phyloP scores from a whole-genome alignment of 2,113 vertebrate genomes.

The Neogobius melanostomus region DNA sequence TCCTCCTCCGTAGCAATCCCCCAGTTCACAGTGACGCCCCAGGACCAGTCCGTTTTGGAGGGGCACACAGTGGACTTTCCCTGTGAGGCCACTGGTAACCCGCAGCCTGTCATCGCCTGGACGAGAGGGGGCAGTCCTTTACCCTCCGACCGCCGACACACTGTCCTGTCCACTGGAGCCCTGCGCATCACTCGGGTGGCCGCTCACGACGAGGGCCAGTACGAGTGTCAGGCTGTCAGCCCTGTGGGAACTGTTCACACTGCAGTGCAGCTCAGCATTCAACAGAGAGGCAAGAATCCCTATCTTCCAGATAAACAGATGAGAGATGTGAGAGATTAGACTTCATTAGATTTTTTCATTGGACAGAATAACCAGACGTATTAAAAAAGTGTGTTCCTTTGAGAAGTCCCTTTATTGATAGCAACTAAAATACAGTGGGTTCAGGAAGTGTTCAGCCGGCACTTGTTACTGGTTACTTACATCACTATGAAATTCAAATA shows the following conservation, averaged over 20 bases:
- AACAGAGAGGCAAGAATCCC: constrained; percentile 85
- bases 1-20: constrained; percentile 80
- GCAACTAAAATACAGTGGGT: no score
- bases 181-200: constrained; percentile 89
- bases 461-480: no score
- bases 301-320: constrained; percentile 1
- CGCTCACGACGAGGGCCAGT: constrained; percentile 93
- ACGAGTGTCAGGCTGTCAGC: constrained; percentile 95
- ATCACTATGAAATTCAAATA: no score
- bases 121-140: constrained; percentile 91
- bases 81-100: constrained; percentile 91
- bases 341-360: neutral
- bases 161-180: constrained; percentile 85
- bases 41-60: constrained; percentile 89
- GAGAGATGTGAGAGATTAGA: neutral
- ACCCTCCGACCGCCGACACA: constrained; percentile 87
- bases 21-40: constrained; percentile 89
- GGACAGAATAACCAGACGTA: neutral
- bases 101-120: constrained; percentile 93
- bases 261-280: constrained; percentile 84
- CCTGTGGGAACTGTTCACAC: constrained; percentile 86
- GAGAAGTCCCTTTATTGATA: neutral
- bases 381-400: neutral
- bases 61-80: constrained; percentile 93
- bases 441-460: no score